Evolutionary conservation across 1,140 invertebrate species (phyloP), one percentile per base, ranked within the genome.

Genomic region (Mamestra configurata): DNA sequence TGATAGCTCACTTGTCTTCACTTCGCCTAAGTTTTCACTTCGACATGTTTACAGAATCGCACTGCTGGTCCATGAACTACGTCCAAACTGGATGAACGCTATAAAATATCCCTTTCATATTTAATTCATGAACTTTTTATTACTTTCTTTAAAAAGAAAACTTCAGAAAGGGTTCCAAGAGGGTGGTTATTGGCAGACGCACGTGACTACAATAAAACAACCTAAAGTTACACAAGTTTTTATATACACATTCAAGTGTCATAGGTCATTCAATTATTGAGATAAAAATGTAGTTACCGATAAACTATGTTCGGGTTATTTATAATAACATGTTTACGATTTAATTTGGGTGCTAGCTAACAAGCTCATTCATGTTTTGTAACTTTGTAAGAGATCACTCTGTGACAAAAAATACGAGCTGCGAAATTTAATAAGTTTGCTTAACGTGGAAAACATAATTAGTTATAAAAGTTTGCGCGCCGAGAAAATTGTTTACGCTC

Each of bases 301-400:
- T 83, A 80, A 83, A 80, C 82, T 72, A 37, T 80, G 81, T 75
- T 80, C 82, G 64, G 73, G 79, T 68, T 80, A 83, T 77, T 80
- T 72, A 80, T 78, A 83, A 78, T 49, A 82, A 82, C 77, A 75
- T 83, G 82, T 83, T 83, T 83, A 71, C 70, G 55, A 72, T 71
- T 61, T 8, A 76, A 64, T 76, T 76, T 66, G 61, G 57, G 57
- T 75, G 43, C 75, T 79, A 71, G 37, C 46, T 37, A 70, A 46
- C 24, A 35, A 37, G 37, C 22, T 80, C 71, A 80, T 77, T 77
- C 73, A 77, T 72, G 79, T 77, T 61, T 61, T 49, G 66, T 77
- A 13, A 53, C 72, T 61, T 61, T 49, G 66, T 77, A 13, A 53
- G 51, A 46, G 24, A 22, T 24, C 46, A 35, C 46, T 46, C 68